These are phyloP conservation scores for Moxostoma hubbsi DNA, from an alignment of 2,797 vertebrate species.

Conservation along the genomic window DNA sequence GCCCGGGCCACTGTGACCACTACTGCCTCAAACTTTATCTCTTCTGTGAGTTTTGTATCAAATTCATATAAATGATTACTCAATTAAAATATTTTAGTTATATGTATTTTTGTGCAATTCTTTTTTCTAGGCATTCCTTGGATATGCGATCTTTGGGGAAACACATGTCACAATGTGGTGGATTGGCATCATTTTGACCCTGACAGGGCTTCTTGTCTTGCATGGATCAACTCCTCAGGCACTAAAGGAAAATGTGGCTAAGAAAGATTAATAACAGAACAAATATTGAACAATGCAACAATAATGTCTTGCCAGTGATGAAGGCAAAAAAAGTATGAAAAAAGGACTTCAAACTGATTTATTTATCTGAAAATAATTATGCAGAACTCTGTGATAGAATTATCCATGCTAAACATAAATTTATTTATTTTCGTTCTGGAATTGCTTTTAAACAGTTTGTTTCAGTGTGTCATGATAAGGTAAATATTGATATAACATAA, in stretches of 20 bases:
- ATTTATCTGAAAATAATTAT: neutral
- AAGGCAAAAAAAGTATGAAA: neutral
- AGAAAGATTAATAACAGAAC: slow-evolving; percentile 70
- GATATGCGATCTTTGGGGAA: slow-evolving; percentile 81
- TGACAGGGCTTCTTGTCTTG: slow-evolving; percentile 86
- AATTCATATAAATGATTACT: neutral
- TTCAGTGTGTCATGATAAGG: neutral
- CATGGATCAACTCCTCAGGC: slow-evolving; percentile 72
- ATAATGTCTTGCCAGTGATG: neutral
- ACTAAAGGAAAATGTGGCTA: slow-evolving; percentile 48
- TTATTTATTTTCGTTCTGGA: neutral
- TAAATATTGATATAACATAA: neutral
- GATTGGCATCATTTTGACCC: slow-evolving; percentile 83
- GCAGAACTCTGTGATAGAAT: neutral
- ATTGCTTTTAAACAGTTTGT: neutral
- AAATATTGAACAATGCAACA: neutral
- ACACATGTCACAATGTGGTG: slow-evolving; percentile 87
- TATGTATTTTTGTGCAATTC: neutral
- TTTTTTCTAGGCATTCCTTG: slow-evolving; percentile 73
- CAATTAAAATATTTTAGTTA: neutral
- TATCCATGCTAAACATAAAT: neutral
- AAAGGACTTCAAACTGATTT: neutral
- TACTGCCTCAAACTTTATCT: slow-evolving; percentile 90
- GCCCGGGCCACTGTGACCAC: slow-evolving; percentile 88
- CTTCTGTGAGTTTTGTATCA: slow-evolving; percentile 78